Conservation (phyloP, 2,888 invertebrate species). For the Aporophyla nigra region DNA sequence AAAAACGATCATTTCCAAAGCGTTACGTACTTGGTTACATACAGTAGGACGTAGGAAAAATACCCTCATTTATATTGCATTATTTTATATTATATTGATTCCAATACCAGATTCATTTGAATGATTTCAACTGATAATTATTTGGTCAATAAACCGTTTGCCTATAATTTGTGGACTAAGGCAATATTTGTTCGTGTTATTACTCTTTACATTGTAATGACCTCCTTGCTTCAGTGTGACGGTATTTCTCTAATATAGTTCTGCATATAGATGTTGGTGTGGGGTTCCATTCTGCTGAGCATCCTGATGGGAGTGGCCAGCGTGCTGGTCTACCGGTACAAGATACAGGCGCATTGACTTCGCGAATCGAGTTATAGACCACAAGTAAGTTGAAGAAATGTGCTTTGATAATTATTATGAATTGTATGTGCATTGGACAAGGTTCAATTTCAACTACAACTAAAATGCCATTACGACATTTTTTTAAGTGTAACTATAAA, state of each 20-base stretch:
- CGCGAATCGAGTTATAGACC: conserved; percentile 35
- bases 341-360: conserved; percentile 87
- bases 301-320: conserved; percentile 93
- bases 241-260: conserved; percentile 1
- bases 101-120: not conserved
- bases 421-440: not conserved
- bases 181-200: not conserved
- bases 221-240: not conserved
- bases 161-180: not conserved
- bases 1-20: not conserved
- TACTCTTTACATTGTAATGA: not conserved
- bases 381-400: conserved; percentile 43
- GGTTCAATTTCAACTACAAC: not conserved
- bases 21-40: not conserved
- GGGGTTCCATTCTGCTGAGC: conserved; percentile 93
- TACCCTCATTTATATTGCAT: too few species aligned
- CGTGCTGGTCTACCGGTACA: conserved; percentile 94
- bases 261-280: conserved; percentile 86
- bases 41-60: not conserved
- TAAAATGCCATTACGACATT: not conserved
- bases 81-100: not conserved
- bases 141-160: not conserved
- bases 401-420: not conserved
- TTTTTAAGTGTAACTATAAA: not conserved
- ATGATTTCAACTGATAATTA: not conserved